Evolutionary conservation across 2,888 invertebrate genomes (phyloP), one percentile per base, ranked within the genome.

Genomic region (Archips xylosteana): DNA sequence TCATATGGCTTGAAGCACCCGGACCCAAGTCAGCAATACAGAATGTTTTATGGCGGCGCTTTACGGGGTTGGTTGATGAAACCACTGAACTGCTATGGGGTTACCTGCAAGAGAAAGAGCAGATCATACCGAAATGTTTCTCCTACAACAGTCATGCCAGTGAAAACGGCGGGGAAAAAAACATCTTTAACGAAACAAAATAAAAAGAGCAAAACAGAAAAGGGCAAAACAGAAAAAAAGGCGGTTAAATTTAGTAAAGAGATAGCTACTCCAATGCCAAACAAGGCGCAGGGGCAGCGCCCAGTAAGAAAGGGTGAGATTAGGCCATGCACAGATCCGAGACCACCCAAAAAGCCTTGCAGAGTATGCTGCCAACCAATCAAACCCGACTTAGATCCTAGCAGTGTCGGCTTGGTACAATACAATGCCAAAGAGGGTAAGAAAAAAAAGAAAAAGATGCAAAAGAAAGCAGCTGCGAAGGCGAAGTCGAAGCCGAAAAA

Each of bases 31-130:
- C 85, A 76, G 62, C 82, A 76, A 76, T 88, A 87, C 67, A 78
- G 78, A 32, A 75, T 87, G 23, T 83, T 75, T 61, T 83, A 82
- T 78, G 76, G 79, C 13, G 68, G 75, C 3, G 75, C 57, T 12
- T 57, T 78, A 10, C 84, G 82, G 79, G 86, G 87, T 12, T 86
- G 89, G 86, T 76, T 86, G 3, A 57, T 57, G 57, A 57, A 57
- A 10, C 57, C 57, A 32, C 57, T 57, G 10, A 57, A 12, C 57
- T 79, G 36, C 76, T 76, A 75, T 78, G 79, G 76, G 36, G 81
- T 10, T 77, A 81, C 54, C 66, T 66, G 10, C 51, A 39, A 4
- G 84, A 77, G 23, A 86, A 57, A 57, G 12, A 8, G 2, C 57
- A 32, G 32, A 57, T 32, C 57, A 9, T 32, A 4, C 3, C 23